Conservation (phyloP, 2,797 vertebrate species). For the Delichon dasypus region DNA sequence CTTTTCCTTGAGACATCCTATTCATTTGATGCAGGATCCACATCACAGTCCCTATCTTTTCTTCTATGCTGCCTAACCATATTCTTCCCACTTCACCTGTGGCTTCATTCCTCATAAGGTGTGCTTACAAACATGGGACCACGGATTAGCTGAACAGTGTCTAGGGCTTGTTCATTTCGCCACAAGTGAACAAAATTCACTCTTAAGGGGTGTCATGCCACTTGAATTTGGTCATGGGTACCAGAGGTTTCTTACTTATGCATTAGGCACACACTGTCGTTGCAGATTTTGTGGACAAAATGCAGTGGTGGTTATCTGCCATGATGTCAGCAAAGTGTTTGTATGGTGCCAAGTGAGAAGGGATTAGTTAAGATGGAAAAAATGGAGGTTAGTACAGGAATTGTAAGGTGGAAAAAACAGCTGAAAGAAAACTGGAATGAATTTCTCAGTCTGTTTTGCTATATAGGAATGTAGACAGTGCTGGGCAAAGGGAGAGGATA, state of each 20-base stretch:
- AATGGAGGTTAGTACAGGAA: neutral
- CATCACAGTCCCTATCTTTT: neutral
- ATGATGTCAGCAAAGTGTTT: neutral
- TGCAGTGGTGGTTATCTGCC: neutral
- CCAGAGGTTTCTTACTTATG: neutral
- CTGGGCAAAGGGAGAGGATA: neutral
- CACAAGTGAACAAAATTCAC: neutral
- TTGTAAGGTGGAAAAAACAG: neutral
- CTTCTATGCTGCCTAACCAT: neutral
- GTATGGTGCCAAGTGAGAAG: neutral
- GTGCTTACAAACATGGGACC: fast-evolving
- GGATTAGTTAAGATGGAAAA: neutral
- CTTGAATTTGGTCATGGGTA: neutral
- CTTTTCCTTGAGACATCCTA: neutral
- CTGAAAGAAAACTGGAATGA: neutral
- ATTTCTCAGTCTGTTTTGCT: neutral
- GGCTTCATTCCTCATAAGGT: neutral
- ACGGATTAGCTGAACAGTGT: neutral
- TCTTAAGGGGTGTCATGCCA: neutral
- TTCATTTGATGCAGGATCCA: neutral
- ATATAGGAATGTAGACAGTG: neutral
- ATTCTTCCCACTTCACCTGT: neutral
- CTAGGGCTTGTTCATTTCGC: neutral
- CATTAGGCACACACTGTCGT: neutral
- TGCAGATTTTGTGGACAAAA: neutral